Base-by-base conservation (phyloP, 2,888 invertebrate species). In the Antheraea yamamai region DNA sequence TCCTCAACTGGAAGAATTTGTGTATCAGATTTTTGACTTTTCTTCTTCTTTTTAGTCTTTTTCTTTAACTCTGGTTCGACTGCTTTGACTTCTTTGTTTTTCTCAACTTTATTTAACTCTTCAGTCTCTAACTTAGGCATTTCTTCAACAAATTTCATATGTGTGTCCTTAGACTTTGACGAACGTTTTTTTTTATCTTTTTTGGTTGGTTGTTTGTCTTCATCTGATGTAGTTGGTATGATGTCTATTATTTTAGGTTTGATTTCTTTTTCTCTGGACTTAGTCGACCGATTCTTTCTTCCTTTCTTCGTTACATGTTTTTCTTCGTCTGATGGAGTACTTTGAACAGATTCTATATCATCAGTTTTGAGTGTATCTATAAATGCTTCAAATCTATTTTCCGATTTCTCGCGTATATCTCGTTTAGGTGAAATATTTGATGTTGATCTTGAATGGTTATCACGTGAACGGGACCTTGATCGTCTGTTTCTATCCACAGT, bases 401-500 rank as follows among this genome's bases (percentile, higher is more conserved):
- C 87, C 2, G 91, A 91, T 78, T 84, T 87, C 75, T 92, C 89
- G 20, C 91, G 87, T n/a, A 79, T 75, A 73, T 88, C 84, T 73
- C 75, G 79, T 75, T 81, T 84, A 75, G 83, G 82, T 61, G 83
- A 78, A 8, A 82, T 73, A 76, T 87, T 87, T 39, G 91, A 86
- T 74, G 81, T 83, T 58, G 90, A 89, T 64, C 83, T 79, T 18
- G 91, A 89, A n/a, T 92, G 90, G 71, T 84, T 84, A 75, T 94
- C 93, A 81, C 95, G 94, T 20, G 96, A 96, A 73, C 94, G 90
- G 2, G 96, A 96, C 75, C 96, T 92, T 71, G 95, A 92, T 78
- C 95, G 89, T 83, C 94, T 89, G 79, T 88, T 91, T 85, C 94
- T 91, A 71, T 95, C 94, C 71, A 95, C 93, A 64, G 88, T 91